Percentiles rank a stretch among this genome's conserved stretches.
These are phyloP conservation scores for Porites evermanni DNA, from an alignment of 92 coral and sea anemone genomes.

Conservation along the genomic window DNA sequence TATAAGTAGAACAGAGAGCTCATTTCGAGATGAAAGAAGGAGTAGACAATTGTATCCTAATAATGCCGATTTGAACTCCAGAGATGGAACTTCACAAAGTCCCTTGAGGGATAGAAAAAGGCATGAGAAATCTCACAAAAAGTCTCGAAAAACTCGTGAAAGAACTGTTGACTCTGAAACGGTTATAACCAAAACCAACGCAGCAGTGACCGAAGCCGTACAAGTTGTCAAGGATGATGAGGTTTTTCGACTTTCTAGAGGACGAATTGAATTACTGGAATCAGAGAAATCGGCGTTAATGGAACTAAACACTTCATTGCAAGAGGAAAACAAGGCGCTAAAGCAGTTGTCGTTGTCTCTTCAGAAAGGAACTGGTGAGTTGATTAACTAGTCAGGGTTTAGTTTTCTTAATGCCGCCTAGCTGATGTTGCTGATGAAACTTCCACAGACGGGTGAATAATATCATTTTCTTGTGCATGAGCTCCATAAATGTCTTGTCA, in stretches of 20 bases:
- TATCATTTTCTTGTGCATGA: too few relatives aligned
- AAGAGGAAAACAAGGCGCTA: conserved; percentile 87
- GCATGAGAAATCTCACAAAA: conserved; percentile 15
- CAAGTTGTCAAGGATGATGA: conserved; percentile 42
- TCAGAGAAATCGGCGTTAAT: conserved; percentile 84
- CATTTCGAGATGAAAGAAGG: neutral
- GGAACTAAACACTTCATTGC: conserved; percentile 84
- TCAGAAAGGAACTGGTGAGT: conserved; percentile 77
- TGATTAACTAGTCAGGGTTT: neutral
- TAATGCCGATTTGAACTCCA: conserved; percentile 2
- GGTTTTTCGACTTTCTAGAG: conserved; percentile 51
- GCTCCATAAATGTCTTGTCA: too few relatives aligned
- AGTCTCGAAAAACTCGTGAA: conserved; percentile 20
- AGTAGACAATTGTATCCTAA: neutral
- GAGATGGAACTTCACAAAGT: neutral
- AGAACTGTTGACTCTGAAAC: conserved; percentile 22
- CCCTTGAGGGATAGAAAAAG: neutral
- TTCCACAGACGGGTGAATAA: too few relatives aligned
- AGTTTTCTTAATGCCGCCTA: too few relatives aligned
- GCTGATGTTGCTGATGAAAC: too few relatives aligned
- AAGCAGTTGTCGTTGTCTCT: conserved; percentile 86
- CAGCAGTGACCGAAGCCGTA: conserved; percentile 40
- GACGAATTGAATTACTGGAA: conserved; percentile 74
- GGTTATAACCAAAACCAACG: conserved; percentile 23
- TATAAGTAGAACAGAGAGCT: neutral